A percentile compares a stretch with the other conserved stretches of the same genome.
Evolutionary conservation across 2,797 vertebrate genomes (phyloP).

Genomic region (Threskiornis aethiopicus): DNA sequence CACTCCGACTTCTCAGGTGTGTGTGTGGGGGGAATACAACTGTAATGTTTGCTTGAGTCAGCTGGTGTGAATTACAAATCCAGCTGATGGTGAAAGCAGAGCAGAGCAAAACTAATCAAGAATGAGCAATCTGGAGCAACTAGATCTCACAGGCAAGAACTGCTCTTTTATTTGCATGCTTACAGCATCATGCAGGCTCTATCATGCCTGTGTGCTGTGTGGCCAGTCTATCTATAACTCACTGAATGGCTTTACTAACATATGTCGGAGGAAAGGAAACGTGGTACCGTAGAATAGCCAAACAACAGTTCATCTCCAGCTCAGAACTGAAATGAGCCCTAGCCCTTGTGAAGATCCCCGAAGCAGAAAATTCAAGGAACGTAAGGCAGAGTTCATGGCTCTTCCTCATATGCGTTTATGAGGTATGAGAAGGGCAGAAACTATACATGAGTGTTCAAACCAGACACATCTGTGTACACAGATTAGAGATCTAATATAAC

Average conservation of each 20-base stretch:
- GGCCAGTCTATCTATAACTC: not conserved
- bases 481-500: not conserved
- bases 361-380: not conserved
- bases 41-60: not conserved
- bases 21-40: fast-evolving
- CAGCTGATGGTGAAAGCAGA: not conserved
- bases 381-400: not conserved
- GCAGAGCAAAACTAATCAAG: not conserved
- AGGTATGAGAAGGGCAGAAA: not conserved
- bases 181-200: not conserved
- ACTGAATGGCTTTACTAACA: not conserved
- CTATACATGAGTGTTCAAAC: not conserved
- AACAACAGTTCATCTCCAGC: not conserved
- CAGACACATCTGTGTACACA: not conserved
- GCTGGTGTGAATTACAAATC: not conserved
- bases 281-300: not conserved
- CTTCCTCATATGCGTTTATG: not conserved
- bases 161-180: not conserved
- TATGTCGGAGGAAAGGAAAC: not conserved
- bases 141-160: not conserved
- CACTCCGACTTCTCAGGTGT: not conserved
- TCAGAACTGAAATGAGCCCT: not conserved
- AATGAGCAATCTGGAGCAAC: not conserved
- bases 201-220: not conserved
- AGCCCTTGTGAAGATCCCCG: not conserved